phyloP scores from a whole-genome alignment of 2,113 vertebrate genomes.

The Hippocampus comes region DNA sequence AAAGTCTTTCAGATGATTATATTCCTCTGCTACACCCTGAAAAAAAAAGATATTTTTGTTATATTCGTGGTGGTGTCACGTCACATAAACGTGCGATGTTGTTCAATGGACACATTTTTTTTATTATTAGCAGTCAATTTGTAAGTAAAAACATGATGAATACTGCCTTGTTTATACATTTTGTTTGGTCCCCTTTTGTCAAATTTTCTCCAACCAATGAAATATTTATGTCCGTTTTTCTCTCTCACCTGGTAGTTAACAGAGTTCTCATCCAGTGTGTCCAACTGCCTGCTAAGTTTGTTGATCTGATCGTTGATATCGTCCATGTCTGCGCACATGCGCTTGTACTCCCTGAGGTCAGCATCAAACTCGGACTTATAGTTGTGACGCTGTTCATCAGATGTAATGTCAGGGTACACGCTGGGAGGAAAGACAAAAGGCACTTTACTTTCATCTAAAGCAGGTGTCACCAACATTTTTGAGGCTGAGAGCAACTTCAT shows the following conservation, averaged over 20 bases:
- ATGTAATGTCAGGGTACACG: conserved; percentile 76
- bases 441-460: not conserved
- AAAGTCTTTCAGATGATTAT: conserved; percentile 81
- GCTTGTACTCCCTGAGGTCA: conserved; percentile 78
- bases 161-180: not conserved
- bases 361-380: conserved; percentile 83
- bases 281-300: conserved; percentile 78
- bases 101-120: not conserved
- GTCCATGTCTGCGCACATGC: conserved; percentile 82
- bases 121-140: not conserved
- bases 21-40: conserved; percentile 80
- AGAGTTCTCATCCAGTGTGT: conserved; percentile 72
- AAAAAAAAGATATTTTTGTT: not conserved
- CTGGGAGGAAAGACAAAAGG: conserved; percentile 46
- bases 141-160: not conserved
- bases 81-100: not conserved
- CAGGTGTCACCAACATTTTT: no score
- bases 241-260: conserved; percentile 77
- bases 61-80: not conserved
- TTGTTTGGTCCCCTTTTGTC: not conserved
- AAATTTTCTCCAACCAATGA: not conserved
- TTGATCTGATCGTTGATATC: conserved; percentile 78
- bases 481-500: no score
- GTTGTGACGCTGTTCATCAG: conserved; percentile 69
- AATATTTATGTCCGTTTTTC: not conserved